Conservation (phyloP, 1,140 invertebrate genomes). For the Arion vulgaris region DNA sequence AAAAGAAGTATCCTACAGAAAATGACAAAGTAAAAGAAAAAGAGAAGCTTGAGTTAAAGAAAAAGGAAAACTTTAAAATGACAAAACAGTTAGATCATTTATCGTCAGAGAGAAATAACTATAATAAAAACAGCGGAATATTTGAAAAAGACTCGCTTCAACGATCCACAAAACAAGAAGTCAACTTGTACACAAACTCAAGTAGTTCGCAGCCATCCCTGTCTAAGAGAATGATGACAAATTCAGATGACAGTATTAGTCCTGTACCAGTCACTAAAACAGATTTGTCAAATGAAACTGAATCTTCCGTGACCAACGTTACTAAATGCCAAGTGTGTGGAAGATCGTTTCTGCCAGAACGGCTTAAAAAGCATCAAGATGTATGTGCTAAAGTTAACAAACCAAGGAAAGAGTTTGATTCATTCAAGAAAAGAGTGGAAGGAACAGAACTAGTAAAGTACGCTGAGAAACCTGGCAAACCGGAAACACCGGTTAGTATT, state of each 20-base stretch:
- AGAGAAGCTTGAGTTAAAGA: neutral
- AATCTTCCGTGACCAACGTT: constrained; percentile 14
- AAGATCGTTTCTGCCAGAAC: constrained; percentile 82
- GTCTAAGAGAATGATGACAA: constrained; percentile 34
- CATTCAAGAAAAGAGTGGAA: constrained; percentile 84
- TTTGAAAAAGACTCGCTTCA: neutral
- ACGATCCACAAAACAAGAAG: neutral
- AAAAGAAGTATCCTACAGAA: constrained; percentile 36
- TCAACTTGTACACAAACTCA: constrained; percentile 1
- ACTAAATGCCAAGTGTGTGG: constrained; percentile 72
- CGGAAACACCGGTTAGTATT: constrained; percentile 40
- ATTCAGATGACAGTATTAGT: neutral
- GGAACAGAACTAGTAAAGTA: constrained; percentile 91
- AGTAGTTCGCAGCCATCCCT: constrained; percentile 43
- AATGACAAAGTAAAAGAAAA: neutral
- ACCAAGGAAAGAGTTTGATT: constrained; percentile 87
- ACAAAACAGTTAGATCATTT: neutral
- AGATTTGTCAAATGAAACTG: neutral
- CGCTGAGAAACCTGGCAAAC: constrained; percentile 48
- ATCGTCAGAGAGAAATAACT: neutral
- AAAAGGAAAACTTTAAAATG: neutral
- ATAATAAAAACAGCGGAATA: neutral
- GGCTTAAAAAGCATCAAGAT: constrained; percentile 84
- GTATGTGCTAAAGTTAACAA: constrained; percentile 72
- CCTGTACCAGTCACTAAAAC: too few relatives aligned